Evolutionary conservation across 1,140 invertebrate species (phyloP).

Genomic region (Planococcus citri): DNA sequence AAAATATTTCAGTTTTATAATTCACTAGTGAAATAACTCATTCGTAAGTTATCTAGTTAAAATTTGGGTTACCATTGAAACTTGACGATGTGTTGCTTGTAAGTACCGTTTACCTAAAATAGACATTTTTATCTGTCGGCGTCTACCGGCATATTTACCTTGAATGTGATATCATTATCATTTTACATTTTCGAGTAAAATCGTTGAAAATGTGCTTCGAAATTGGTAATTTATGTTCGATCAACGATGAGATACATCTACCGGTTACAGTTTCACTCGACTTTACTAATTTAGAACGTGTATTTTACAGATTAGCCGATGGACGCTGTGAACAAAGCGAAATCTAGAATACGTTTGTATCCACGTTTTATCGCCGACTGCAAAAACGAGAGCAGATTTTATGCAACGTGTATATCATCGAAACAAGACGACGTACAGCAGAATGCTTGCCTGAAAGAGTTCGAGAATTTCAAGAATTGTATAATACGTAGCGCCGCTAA

Average conservation of each 20-base stretch:
- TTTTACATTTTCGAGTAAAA: too few species aligned
- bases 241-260: too few species aligned
- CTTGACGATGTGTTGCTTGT: neutral
- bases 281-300: too few species aligned
- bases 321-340: slow-evolving; percentile 65
- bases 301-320: slow-evolving; percentile 36
- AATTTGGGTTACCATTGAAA: neutral
- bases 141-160: neutral
- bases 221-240: too few species aligned
- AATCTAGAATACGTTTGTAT: slow-evolving; percentile 53
- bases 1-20: neutral
- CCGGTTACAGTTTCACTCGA: too few species aligned
- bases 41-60: neutral
- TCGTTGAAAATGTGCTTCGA: too few species aligned
- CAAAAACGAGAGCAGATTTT: slow-evolving; percentile 46
- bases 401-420: slow-evolving; percentile 61
- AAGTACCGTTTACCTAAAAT: neutral
- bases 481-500: slow-evolving; percentile 49
- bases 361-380: slow-evolving; percentile 58
- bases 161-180: neutral
- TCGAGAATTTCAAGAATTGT: slow-evolving; percentile 56
- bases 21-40: neutral
- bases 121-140: neutral
- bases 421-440: slow-evolving; percentile 53
- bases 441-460: slow-evolving; percentile 59